These are phyloP conservation scores for Lasioglossum vierecki DNA, from an alignment of 2,888 invertebrate genomes.

Conservation along the genomic window DNA sequence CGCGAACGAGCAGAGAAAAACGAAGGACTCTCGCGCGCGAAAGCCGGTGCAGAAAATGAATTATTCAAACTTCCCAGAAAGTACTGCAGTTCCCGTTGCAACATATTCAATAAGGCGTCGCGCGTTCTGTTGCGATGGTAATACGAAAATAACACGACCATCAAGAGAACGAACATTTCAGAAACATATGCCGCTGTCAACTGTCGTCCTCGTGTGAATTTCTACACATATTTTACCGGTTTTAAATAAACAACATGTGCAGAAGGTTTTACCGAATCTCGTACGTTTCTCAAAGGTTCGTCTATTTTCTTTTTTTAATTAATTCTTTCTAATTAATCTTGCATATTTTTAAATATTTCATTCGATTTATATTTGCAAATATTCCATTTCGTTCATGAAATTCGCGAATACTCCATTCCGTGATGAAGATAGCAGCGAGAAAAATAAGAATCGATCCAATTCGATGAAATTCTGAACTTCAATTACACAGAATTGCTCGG, in stretches of 20 bases:
- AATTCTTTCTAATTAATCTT: too few species aligned
- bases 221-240: background rate
- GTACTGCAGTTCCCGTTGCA: background rate
- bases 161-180: background rate
- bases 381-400: too few species aligned
- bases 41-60: constrained; percentile 3
- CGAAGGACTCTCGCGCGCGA: background rate
- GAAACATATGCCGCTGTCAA: background rate
- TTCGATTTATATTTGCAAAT: too few species aligned
- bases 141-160: background rate
- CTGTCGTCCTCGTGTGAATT: background rate
- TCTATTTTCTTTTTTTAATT: background rate
- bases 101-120: background rate
- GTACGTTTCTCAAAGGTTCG: background rate
- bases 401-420: too few species aligned
- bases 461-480: too few species aligned
- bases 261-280: background rate
- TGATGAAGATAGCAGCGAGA: too few species aligned
- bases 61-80: constrained; percentile 10
- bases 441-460: too few species aligned
- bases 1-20: background rate
- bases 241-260: background rate
- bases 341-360: too few species aligned
- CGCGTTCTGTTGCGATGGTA: background rate
- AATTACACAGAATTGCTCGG: too few species aligned